Conservation (phyloP, 1,140 invertebrate species). For the Dreissena rostriformis region DNA sequence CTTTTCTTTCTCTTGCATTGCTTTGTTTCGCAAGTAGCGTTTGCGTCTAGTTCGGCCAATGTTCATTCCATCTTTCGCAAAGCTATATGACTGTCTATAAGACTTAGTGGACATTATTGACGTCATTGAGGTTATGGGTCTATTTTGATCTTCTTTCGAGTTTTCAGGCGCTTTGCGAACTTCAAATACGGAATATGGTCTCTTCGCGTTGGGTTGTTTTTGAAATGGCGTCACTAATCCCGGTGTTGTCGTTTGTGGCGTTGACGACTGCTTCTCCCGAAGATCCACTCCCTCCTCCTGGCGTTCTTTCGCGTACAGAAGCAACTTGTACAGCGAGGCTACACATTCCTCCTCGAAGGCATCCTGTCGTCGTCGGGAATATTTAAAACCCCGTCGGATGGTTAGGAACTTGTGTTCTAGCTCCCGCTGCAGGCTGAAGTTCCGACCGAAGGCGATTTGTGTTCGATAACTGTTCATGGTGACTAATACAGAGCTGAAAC, state of each 20-base stretch:
- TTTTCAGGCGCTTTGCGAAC: not conserved
- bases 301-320: constrained; percentile 29
- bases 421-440: constrained; percentile 35
- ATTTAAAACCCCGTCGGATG: constrained; percentile 25
- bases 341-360: constrained; percentile 42
- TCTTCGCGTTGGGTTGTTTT: not conserved
- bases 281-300: not conserved
- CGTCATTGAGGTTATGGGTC: not conserved
- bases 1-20: not conserved
- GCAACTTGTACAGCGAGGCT: constrained; percentile 22
- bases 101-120: constrained; percentile 3
- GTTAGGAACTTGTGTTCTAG: constrained; percentile 20
- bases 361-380: constrained; percentile 39
- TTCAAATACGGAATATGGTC: constrained; percentile 35
- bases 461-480: not conserved
- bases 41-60: constrained; percentile 10
- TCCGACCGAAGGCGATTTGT: constrained; percentile 28
- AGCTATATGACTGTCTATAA: constrained; percentile 49
- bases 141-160: not conserved
- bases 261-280: not conserved
- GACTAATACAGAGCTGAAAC: too few species aligned
- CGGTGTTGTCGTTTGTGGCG: constrained; percentile 7
- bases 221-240: not conserved
- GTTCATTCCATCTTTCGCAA: constrained; percentile 30
- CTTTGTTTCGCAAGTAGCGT: constrained; percentile 15